These are phyloP conservation scores for Eupithecia subfuscata DNA, from an alignment of 2,888 invertebrate genomes.

Conservation along the genomic window DNA sequence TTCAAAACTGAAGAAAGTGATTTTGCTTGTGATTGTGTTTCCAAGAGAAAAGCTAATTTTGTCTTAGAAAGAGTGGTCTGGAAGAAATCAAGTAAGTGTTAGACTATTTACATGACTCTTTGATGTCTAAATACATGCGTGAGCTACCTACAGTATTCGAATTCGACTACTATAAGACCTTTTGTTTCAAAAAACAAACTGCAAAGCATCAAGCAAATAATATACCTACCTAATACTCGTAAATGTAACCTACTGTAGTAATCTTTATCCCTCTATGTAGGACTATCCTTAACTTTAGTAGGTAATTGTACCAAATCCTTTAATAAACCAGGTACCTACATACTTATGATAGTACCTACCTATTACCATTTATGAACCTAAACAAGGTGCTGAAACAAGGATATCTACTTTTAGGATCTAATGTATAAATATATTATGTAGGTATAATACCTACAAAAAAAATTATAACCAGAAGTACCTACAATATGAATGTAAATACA, in stretches of 20 bases:
- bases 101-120: not conserved
- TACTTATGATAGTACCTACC: too few relatives aligned
- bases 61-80: not conserved
- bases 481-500: not conserved
- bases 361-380: too few relatives aligned
- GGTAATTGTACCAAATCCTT: too few relatives aligned
- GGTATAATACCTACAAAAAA: too few relatives aligned
- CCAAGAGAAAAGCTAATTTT: not conserved
- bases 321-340: too few relatives aligned
- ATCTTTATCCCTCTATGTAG: too few relatives aligned
- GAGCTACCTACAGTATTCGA: not conserved
- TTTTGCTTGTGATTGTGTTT: conserved; percentile 2
- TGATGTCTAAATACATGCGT: not conserved
- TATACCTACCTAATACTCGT: too few relatives aligned
- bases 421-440: too few relatives aligned
- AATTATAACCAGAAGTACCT: not conserved
- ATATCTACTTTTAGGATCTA: too few relatives aligned
- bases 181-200: not conserved
- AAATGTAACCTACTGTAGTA: too few relatives aligned
- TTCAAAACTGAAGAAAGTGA: not conserved
- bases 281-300: too few relatives aligned
- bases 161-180: not conserved
- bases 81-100: conserved; percentile 2
- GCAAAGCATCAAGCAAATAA: not conserved
- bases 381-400: too few relatives aligned